Evolutionary conservation across 1,140 invertebrate genomes (phyloP).

Genomic region (Orchesella cincta): DNA sequence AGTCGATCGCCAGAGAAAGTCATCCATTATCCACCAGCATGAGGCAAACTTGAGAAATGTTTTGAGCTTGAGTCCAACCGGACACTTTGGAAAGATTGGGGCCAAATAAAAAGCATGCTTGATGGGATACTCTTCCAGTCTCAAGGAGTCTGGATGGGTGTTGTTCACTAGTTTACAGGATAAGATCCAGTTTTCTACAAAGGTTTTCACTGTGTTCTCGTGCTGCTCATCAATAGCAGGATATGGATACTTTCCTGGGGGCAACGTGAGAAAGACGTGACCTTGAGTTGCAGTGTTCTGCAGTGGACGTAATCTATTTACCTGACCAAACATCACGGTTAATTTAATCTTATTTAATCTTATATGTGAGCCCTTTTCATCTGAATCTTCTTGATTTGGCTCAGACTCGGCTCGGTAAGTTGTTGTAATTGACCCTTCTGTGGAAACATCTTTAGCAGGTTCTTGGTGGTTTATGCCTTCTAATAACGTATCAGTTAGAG

Average conservation of each 20-base stretch:
- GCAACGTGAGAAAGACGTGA: neutral
- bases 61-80: neutral
- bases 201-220: neutral
- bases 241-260: conserved; percentile 8
- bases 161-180: neutral
- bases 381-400: no score
- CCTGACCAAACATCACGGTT: no score
- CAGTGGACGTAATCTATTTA: no score
- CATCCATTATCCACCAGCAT: neutral
- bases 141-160: neutral
- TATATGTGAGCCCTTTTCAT: no score
- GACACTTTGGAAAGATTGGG: neutral
- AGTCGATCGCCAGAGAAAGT: neutral
- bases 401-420: no score
- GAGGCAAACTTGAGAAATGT: neutral
- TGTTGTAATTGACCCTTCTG: no score
- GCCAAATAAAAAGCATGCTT: conserved; percentile 12
- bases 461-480: no score
- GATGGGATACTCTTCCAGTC: neutral
- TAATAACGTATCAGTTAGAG: no score
- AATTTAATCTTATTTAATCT: no score
- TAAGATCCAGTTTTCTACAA: conserved; percentile 1
- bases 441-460: no score
- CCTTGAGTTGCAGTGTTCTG: no score
- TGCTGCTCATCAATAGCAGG: neutral